Conservation (phyloP, 2,113 vertebrate species). For the Sorex araneus region DNA sequence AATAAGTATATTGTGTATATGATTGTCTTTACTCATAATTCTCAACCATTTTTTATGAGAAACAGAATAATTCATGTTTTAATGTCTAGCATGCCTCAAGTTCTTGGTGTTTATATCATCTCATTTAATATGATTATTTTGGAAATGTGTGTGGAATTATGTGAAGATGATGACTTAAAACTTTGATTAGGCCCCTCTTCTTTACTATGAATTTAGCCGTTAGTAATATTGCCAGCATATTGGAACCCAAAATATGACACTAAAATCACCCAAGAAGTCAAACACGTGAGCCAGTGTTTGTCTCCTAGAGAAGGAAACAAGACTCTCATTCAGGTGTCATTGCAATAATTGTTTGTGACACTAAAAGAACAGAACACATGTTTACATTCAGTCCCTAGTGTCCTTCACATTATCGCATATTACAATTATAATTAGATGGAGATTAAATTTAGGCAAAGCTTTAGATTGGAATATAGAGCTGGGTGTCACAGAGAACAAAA, state of each 20-base stretch:
- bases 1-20: background rate
- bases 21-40: background rate
- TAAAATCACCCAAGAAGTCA: background rate
- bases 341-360: background rate
- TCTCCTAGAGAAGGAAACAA: background rate
- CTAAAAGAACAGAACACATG: background rate
- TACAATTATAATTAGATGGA: slow-evolving; percentile 37
- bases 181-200: background rate
- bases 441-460: background rate
- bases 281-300: background rate
- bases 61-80: background rate
- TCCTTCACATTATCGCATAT: background rate
- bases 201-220: background rate
- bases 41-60: background rate
- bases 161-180: background rate
- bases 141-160: background rate
- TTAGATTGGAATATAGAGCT: slow-evolving; percentile 8
- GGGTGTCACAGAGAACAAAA: background rate
- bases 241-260: background rate
- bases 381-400: background rate
- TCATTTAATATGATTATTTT: slow-evolving; percentile 8
- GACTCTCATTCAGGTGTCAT: background rate
- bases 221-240: background rate
- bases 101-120: background rate
- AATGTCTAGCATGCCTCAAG: background rate